Base-by-base conservation (phyloP, 2,113 vertebrate species). In the Chaetodon auriga region DNA sequence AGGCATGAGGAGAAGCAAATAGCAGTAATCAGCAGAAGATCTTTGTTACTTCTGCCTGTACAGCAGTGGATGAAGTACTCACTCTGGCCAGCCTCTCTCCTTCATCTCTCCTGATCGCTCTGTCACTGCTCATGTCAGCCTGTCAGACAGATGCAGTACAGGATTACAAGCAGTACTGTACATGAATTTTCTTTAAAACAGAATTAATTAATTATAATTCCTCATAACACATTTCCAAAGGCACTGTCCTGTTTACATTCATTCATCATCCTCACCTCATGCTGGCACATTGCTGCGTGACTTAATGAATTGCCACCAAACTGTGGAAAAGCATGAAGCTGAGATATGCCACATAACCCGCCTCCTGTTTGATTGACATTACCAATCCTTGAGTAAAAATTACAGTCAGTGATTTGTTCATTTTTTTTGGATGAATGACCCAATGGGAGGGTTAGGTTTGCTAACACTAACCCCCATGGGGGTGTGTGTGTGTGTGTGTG, bases 11-110 rank as follows among this genome's bases (percentile, higher is more conserved):
- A 83, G 2, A 90, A 81, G 81, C 19, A 7, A 5, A 4, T n/a
- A 62, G 0, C 6, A 57, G 1, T 57, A 10, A 83, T 18, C 4
- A 53, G 18, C 35, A 55, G 25, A 23, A 7, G 2, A 75, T n/a
- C 0, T 11, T 7, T 1, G 14, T 54, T 51, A 68, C 0, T 19
- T 41, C 2, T 36, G 18, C 7, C 30, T 66, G n/a, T n/a, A 23
- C 10, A 43, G 35, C 35, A n/a, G 38, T 36, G 48, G 54, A 36
- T 54, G 7, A 58, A 35, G 36, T 4, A 89, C 96, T 95, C 83
- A 99, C 98, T 95, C 96, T 96, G 91, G 98, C 98, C 78, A 99
- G 95, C 0, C 93, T 95, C 88, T 97, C 97, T 91, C 97, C 98
- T 0, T 99, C 97, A 48, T 99, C 98, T 0, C 94, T 96, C 78